Percentiles rank a stretch among this genome's conserved stretches.
phyloP scores from a whole-genome alignment of 2,888 invertebrate species.

The Cheilosia variabilis region DNA sequence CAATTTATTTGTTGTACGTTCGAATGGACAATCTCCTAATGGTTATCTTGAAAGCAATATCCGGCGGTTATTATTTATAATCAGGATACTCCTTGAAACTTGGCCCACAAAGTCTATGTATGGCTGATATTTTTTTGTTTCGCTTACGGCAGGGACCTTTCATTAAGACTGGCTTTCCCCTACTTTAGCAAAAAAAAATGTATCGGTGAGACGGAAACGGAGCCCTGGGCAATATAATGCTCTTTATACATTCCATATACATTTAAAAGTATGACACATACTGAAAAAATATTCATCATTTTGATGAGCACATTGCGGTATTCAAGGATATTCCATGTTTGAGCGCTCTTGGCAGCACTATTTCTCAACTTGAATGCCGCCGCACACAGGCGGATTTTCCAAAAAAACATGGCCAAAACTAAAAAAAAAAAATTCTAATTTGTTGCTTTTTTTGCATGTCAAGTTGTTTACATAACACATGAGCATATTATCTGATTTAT shows the following conservation, averaged over 20 bases:
- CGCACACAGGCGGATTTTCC: too few relatives aligned
- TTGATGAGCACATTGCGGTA: background rate
- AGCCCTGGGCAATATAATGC: too few relatives aligned
- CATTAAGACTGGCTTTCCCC: slow-evolving; percentile 31
- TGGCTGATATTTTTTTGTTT: slow-evolving; percentile 15
- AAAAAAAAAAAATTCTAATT: too few relatives aligned
- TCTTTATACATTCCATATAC: background rate
- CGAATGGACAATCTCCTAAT: background rate
- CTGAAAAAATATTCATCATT: background rate
- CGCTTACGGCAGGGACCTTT: slow-evolving; percentile 41
- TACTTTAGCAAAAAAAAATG: background rate
- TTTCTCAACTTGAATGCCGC: background rate
- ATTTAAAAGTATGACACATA: background rate
- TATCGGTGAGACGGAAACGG: background rate
- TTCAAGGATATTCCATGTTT: background rate
- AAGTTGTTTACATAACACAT: too few relatives aligned
- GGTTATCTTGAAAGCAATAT: slow-evolving; percentile 43
- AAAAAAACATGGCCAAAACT: too few relatives aligned
- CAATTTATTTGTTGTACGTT: background rate
- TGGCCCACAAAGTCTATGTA: background rate
- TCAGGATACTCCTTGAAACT: slow-evolving; percentile 4
- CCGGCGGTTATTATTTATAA: slow-evolving; percentile 46
- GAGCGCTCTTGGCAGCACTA: too few relatives aligned
- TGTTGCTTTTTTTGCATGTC: too few relatives aligned
- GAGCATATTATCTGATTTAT: too few relatives aligned